Evolutionary conservation across 2,797 vertebrate genomes (phyloP), one percentile per base, ranked within the genome.

Genomic region (Pseudomugil gertrudae): DNA sequence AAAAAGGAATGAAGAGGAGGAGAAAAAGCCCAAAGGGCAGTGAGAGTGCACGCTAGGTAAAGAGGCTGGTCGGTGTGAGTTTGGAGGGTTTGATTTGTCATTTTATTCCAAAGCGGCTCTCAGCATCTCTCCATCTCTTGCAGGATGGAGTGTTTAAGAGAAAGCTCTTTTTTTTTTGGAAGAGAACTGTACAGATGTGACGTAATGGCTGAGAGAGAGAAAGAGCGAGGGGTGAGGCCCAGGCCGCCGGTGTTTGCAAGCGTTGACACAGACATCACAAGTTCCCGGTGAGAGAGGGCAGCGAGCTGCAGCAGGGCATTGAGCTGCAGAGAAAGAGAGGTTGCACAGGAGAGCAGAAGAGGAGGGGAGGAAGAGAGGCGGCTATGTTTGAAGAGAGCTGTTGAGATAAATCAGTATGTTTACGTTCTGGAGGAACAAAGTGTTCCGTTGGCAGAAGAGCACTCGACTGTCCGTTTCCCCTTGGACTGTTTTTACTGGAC

Each of bases 321-420:
- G 80, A 81, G 84, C 74, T 72, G 75, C 55, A 87, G 84, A 84
- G 78, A 88, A 75, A 78, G 75, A 84, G 72, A 74, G 76, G 79
- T 62, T 80, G 79, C 26, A 78, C 66, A 66, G 70, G 83, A 85
- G 79, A 85, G 63, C 69, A 78, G 72, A 4, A 35, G 76, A 72
- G 74, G 68, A 81, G 69, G 55, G 68, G 75, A 84, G 80, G 80
- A 84, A 72, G 79, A 83, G 85, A 78, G 65, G 80, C 79, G 72
- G 83, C 71, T 27, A 58, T 84, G 85, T 84, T 88, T 87, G 87
- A 89, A 88, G 89, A 89, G 90, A 76, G 78, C 89, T 90, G 89
- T 89, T 87, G 87, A 92, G 89, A 92, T 93, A 92, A 92, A 93
- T 91, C 90, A 89, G 85, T 88, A 83, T 93, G 92, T 93, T 93